Conservation (phyloP, 2,888 invertebrate genomes). For the Eristalinus sepulchralis region DNA sequence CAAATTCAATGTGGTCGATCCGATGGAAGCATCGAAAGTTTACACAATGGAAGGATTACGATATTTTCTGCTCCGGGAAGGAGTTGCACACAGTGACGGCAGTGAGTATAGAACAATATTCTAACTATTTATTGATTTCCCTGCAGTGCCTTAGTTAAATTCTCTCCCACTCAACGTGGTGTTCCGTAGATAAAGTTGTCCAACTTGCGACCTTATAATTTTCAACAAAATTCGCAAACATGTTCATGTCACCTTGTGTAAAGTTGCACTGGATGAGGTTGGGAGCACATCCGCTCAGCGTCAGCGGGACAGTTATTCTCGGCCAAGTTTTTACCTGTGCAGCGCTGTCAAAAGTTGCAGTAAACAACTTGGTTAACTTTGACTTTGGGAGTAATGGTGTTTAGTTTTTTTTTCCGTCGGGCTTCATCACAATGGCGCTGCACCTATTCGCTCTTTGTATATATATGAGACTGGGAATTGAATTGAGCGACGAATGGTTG, state of each 20-base stretch:
- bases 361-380: slow-evolving; percentile 27
- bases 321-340: background rate
- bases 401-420: slow-evolving; percentile 8
- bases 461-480: slow-evolving; percentile 38
- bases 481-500: slow-evolving; percentile 37
- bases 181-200: background rate
- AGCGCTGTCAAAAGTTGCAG: slow-evolving; percentile 11
- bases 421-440: background rate
- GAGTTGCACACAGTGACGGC: slow-evolving; percentile 93
- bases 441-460: slow-evolving; percentile 5
- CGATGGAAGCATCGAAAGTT: slow-evolving; percentile 83
- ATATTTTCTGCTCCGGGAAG: slow-evolving; percentile 95
- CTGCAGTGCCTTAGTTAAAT: background rate
- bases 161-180: background rate
- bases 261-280: slow-evolving; percentile 26
- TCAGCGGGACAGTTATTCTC: slow-evolving; percentile 16
- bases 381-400: slow-evolving; percentile 12
- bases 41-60: slow-evolving; percentile 90
- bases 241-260: background rate
- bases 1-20: slow-evolving; percentile 93
- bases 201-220: slow-evolving; percentile 7
- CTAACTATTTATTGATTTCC: background rate
- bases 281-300: slow-evolving; percentile 24
- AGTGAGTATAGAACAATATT: slow-evolving; percentile 85
- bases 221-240: slow-evolving; percentile 14